These are phyloP conservation scores for Drosophila erecta DNA, from an alignment of 1,140 invertebrate species.

Conservation along the genomic window DNA sequence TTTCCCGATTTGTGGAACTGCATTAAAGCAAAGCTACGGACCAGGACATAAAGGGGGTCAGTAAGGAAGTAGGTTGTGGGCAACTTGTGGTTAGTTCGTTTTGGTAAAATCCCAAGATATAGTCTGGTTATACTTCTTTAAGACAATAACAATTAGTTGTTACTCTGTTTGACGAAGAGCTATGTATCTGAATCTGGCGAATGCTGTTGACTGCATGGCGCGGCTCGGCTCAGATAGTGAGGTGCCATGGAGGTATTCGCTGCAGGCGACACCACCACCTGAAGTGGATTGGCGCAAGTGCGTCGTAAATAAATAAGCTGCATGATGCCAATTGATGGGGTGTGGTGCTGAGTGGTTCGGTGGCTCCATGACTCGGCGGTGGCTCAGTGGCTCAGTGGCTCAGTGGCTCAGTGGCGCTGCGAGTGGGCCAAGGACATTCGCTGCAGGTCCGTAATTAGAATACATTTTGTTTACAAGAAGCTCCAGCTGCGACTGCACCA, in stretches of 20 bases:
- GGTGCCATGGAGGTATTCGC: not conserved
- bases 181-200: not conserved
- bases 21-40: constrained; percentile 45
- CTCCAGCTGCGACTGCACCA: constrained; percentile 26
- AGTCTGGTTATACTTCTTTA: not conserved
- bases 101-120: too few relatives aligned
- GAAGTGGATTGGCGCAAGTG: constrained; percentile 33
- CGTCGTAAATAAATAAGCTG: constrained; percentile 57
- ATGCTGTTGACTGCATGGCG: not conserved
- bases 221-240: not conserved
- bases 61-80: too few relatives aligned
- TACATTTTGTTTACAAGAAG: constrained; percentile 44
- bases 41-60: constrained; percentile 6
- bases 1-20: constrained; percentile 49
- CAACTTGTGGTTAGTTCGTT: too few relatives aligned
- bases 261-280: constrained; percentile 22
- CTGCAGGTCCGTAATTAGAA: constrained; percentile 40
- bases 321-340: constrained; percentile 53
- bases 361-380: not conserved
- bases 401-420: too few relatives aligned
- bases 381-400: not conserved
- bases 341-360: constrained; percentile 19
- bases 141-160: not conserved
- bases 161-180: not conserved
- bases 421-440: constrained; percentile 31